A percentile compares a stretch with the other conserved stretches of the same genome.
phyloP scores from a whole-genome alignment of 2,888 invertebrate genomes.

The Erebia palarica region DNA sequence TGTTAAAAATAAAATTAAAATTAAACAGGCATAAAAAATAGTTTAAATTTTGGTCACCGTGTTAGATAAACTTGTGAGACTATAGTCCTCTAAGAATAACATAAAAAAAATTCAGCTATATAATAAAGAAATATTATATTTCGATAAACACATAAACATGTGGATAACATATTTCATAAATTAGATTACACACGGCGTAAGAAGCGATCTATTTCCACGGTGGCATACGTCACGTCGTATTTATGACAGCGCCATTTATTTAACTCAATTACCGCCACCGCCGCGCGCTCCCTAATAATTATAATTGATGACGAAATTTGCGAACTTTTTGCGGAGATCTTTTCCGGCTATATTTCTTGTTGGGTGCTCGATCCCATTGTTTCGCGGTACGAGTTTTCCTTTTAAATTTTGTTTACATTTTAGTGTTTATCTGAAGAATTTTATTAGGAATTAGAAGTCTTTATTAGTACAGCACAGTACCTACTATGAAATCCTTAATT shows the following conservation, averaged over 20 bases:
- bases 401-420: too few relatives aligned
- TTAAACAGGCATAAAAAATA: too few relatives aligned
- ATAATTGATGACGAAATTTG: slow-evolving; percentile 82
- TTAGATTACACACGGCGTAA: slow-evolving; percentile 6
- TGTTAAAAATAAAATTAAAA: too few relatives aligned
- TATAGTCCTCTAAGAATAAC: too few relatives aligned
- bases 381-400: slow-evolving; percentile 4
- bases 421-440: too few relatives aligned
- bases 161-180: slow-evolving; percentile 5
- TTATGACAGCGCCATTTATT: slow-evolving; percentile 75
- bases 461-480: too few relatives aligned
- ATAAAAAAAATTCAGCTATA: not conserved
- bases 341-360: slow-evolving; percentile 74
- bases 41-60: too few relatives aligned
- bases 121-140: too few relatives aligned
- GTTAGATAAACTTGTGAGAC: too few relatives aligned
- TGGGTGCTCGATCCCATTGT: slow-evolving; percentile 54
- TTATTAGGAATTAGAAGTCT: too few relatives aligned
- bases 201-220: slow-evolving; percentile 32
- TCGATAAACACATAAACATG: not conserved
- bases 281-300: slow-evolving; percentile 72
- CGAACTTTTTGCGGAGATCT: slow-evolving; percentile 80
- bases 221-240: slow-evolving; percentile 46
- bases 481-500: too few relatives aligned
- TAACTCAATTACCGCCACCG: slow-evolving; percentile 76